Evolutionary conservation across 2,888 invertebrate genomes (phyloP).

Genomic region (Erannis defoliaria): DNA sequence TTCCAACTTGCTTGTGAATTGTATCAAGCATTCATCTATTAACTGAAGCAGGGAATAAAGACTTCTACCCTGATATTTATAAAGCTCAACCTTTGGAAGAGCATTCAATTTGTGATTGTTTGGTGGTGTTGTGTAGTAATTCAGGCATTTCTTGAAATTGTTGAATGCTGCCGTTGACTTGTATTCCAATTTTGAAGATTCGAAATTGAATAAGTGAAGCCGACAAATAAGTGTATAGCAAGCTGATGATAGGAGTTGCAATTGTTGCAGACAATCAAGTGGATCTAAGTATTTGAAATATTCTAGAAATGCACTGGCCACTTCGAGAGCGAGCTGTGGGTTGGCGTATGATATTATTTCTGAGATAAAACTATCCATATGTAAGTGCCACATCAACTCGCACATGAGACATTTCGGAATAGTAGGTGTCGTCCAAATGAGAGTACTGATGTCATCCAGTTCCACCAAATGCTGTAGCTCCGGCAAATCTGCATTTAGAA

Average conservation of each 20-base stretch:
- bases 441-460: slow-evolving; percentile 64
- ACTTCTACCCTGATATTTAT: slow-evolving; percentile 66
- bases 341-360: slow-evolving; percentile 68
- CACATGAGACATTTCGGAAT: slow-evolving; percentile 73
- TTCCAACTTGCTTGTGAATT: slow-evolving; percentile 56
- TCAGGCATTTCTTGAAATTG: slow-evolving; percentile 65
- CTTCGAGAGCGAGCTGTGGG: slow-evolving; percentile 68
- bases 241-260: slow-evolving; percentile 60
- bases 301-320: slow-evolving; percentile 65
- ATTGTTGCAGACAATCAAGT: slow-evolving; percentile 59
- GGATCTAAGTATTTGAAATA: slow-evolving; percentile 73
- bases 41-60: slow-evolving; percentile 59
- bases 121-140: slow-evolving; percentile 68
- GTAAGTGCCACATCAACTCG: slow-evolving; percentile 73
- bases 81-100: slow-evolving; percentile 63
- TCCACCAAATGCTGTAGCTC: slow-evolving; percentile 66
- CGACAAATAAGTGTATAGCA: slow-evolving; percentile 68
- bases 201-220: slow-evolving; percentile 63
- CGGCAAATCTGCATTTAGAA: slow-evolving; percentile 71
- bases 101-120: slow-evolving; percentile 61
- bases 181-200: slow-evolving; percentile 43
- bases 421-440: slow-evolving; percentile 73
- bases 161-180: slow-evolving; percentile 54
- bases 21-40: slow-evolving; percentile 59
- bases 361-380: slow-evolving; percentile 67